These are phyloP conservation scores for Ptilodon capucinus DNA, from an alignment of 2,888 invertebrate genomes.

Conservation along the genomic window DNA sequence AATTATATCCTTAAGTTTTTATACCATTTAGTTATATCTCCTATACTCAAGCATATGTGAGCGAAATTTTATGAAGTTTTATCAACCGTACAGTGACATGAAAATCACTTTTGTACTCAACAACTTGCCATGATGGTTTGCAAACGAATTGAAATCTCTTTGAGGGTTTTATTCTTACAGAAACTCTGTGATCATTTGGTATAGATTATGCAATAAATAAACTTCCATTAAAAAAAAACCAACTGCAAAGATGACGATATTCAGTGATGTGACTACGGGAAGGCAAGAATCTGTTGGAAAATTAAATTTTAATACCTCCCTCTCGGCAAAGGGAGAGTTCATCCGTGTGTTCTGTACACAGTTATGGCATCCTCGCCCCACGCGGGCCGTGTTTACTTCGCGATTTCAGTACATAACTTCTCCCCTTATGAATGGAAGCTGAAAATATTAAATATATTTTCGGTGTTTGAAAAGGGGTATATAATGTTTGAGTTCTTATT, in stretches of 20 bases:
- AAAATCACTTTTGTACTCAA: too few relatives aligned
- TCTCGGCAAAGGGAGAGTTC: conserved; percentile 2
- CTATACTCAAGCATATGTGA: too few relatives aligned
- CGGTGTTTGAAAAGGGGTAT: neutral
- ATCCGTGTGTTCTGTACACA: conserved; percentile 6
- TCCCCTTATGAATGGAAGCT: neutral
- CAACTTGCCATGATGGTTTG: too few relatives aligned
- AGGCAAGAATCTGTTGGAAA: neutral
- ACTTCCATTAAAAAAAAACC: neutral
- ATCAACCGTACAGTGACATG: too few relatives aligned
- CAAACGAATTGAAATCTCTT: too few relatives aligned
- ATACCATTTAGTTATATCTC: too few relatives aligned
- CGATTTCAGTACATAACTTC: neutral
- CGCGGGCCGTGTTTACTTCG: neutral
- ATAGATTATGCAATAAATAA: too few relatives aligned
- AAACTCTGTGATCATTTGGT: too few relatives aligned
- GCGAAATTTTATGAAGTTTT: too few relatives aligned
- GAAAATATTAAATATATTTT: neutral
- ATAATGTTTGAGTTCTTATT: neutral
- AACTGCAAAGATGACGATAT: neutral
- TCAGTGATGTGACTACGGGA: too few relatives aligned
- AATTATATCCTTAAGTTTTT: too few relatives aligned
- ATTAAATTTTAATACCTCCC: conserved; percentile 1
- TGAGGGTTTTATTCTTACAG: too few relatives aligned
- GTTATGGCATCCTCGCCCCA: conserved; percentile 6